Base-by-base conservation (phyloP, 2,797 vertebrate species). In the Schizopygopsis pylzovi region DNA sequence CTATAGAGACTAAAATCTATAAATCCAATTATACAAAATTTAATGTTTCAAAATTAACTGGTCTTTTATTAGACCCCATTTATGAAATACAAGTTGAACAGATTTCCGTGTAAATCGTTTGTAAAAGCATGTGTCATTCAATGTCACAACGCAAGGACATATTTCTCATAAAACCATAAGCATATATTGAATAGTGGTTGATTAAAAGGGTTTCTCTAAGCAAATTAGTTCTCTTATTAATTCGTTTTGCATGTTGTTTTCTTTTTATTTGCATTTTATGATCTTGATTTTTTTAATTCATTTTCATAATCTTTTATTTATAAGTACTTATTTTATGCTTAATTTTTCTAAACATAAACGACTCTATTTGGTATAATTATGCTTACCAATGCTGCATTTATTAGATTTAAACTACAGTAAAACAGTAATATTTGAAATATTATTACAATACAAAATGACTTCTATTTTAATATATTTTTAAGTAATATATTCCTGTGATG, bases 61-160 rank as follows among this genome's bases (percentile, higher is more conserved):
- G n/a, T 33, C 56, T 63, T 16, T 63, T 6, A 47, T 65, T 49
- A 80, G 25, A 33, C 59, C 54, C 56, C 49, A 71, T 81, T 81
- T 71, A 41, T 59, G 37, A 54, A 56, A 56, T 16, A 16, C 12
- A 28, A 59, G 20, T 25, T 54, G 49, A 76, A 54, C 28, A 37
- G 37, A 54, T 54, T 22, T 25, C 33, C 25, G 5, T 72, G 15
- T 73, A 39, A 72, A 72, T 45, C 10, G 0, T 61, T 43, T 16
- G 20, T 43, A 43, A 71, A 43, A 68, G 28, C 65, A 68, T 43
- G 39, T 13, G 41, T 11, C 4, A 43, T 71, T 71, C 11, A 43
- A n/a, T 71, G 41, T 43, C 37, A 43, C 18, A 41, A 41, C 1
- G 10, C 39, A n/a, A 71, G 9, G 9, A 70, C 7, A 18, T 37